A percentile compares a stretch with the other conserved stretches of the same genome.
Evolutionary conservation across 2,888 invertebrate species (phyloP).

Genomic region (Netelia fuscicornis): DNA sequence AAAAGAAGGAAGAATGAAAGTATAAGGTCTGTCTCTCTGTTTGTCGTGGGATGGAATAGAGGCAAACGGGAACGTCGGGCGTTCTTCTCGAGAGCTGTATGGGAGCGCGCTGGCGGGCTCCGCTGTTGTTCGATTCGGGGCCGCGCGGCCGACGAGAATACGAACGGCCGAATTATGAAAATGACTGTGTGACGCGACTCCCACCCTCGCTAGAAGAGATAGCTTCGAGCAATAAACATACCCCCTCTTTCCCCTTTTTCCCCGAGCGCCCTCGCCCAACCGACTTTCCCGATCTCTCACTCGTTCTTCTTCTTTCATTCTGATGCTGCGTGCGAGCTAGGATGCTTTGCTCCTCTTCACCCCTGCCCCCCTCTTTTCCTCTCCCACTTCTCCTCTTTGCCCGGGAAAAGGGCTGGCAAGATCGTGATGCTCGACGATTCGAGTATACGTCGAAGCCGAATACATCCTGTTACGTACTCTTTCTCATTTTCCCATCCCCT

Average conservation of each 20-base stretch:
- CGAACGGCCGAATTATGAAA: conserved; percentile 88
- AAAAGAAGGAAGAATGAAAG: conserved; percentile 51
- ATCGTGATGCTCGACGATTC: conserved; percentile 60
- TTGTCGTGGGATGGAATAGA: conserved; percentile 39
- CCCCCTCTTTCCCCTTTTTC: conserved; percentile 72
- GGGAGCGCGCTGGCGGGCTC: conserved; percentile 82
- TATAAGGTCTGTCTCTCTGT: conserved; percentile 50
- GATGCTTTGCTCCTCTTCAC: conserved; percentile 21
- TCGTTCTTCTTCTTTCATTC: conserved; percentile 37
- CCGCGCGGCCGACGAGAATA: conserved; percentile 86
- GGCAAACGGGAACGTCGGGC: conserved; percentile 62
- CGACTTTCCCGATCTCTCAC: conserved; percentile 56
- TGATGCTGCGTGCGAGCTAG: conserved; percentile 27
- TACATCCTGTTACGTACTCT: conserved; percentile 36
- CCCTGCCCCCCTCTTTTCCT: conserved; percentile 5
- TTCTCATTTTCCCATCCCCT: conserved; percentile 22
- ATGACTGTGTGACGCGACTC: conserved; percentile 86
- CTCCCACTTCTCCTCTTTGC: conserved; percentile 30
- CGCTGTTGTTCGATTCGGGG: conserved; percentile 86
- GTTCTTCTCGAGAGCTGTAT: conserved; percentile 71
- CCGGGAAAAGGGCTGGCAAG: conserved; percentile 60
- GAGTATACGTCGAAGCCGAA: conserved; percentile 49
- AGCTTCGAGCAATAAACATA: conserved; percentile 85
- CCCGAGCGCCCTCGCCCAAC: conserved; percentile 37
- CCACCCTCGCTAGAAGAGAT: conserved; percentile 83